Percentiles rank a stretch among this genome's conserved stretches.
These are phyloP conservation scores for Cichladusa arquata DNA, from an alignment of 2,113 vertebrate genomes.

Conservation along the genomic window DNA sequence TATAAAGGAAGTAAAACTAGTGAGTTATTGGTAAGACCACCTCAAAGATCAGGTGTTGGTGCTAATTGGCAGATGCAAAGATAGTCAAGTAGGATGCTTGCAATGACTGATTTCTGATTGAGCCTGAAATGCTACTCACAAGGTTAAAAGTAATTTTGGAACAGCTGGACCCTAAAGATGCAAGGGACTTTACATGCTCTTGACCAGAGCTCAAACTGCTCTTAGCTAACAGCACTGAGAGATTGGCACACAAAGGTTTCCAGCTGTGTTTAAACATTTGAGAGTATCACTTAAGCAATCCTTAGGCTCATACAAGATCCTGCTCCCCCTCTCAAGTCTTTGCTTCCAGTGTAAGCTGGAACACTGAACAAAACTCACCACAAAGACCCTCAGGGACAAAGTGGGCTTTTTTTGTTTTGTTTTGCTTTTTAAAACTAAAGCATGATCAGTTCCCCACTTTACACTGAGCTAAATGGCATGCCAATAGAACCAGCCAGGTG, in stretches of 20 bases:
- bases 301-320: not conserved
- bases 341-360: not conserved
- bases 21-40: not conserved
- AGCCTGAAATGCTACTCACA: not conserved
- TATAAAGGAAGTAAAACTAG: not conserved
- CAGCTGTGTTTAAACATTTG: not conserved
- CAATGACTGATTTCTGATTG: not conserved
- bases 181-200: not conserved
- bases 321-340: not conserved
- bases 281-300: not conserved
- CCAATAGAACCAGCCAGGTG: not conserved
- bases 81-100: not conserved
- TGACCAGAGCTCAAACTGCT: not conserved
- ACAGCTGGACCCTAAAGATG: not conserved
- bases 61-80: not conserved
- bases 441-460: not conserved
- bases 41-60: not conserved
- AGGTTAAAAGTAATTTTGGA: not conserved
- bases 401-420: rapidly evolving
- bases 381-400: not conserved
- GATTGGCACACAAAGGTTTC: not conserved
- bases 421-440: not conserved
- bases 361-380: not conserved
- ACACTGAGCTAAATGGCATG: not conserved
- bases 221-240: not conserved